Evolutionary conservation across 2,113 vertebrate genomes (phyloP).

Genomic region (Dromaius novaehollandiae): DNA sequence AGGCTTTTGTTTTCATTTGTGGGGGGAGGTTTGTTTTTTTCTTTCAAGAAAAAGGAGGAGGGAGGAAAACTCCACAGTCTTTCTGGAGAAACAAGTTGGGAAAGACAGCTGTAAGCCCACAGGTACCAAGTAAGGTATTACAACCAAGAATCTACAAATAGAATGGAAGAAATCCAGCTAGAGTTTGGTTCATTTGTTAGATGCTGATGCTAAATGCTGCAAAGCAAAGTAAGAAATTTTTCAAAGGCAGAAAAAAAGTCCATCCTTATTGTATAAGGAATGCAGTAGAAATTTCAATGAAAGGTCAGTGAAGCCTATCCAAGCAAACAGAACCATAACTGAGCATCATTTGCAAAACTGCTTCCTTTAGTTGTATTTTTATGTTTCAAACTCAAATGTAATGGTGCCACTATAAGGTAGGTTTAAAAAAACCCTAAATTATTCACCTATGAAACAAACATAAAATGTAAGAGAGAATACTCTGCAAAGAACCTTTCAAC

Average conservation of each 20-base stretch:
- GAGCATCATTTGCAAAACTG: slow-evolving; percentile 24
- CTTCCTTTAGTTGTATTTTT: neutral
- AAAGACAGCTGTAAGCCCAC: neutral
- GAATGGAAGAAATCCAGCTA: neutral
- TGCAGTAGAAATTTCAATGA: neutral
- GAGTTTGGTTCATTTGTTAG: slow-evolving; percentile 5
- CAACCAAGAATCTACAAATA: neutral
- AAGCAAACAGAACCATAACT: neutral
- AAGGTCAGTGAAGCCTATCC: neutral
- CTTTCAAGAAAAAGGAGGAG: neutral
- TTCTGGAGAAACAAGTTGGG: neutral
- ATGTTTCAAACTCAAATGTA: slow-evolving; percentile 21
- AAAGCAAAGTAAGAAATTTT: neutral
- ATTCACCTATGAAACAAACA: neutral
- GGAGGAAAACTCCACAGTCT: neutral
- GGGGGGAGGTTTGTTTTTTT: neutral
- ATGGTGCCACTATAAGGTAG: neutral
- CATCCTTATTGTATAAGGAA: neutral
- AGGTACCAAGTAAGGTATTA: neutral
- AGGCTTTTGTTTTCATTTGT: neutral
- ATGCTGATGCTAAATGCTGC: slow-evolving; percentile 3
- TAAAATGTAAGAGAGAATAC: neutral
- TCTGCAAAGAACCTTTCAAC: neutral
- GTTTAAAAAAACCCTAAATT: neutral
- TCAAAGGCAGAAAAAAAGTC: neutral